Percentiles rank a stretch among this genome's conserved stretches.
These are phyloP conservation scores for Porphyrio hochstetteri DNA, from an alignment of 2,113 vertebrate genomes.

Conservation along the genomic window DNA sequence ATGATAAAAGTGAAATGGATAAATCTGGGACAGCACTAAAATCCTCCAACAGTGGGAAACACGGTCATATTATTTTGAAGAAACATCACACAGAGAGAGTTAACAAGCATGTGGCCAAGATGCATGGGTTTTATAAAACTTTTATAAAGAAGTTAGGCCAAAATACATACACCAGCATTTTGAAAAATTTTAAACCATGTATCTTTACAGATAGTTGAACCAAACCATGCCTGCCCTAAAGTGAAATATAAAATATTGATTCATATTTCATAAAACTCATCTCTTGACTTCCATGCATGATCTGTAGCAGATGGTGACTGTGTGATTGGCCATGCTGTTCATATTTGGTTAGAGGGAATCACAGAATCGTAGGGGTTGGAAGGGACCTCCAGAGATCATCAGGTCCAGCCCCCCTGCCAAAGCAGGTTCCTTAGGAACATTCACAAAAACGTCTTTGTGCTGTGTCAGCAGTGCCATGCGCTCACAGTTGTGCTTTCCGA, in stretches of 20 bases:
- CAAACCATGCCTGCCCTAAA: background rate
- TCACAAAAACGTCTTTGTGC: too few relatives aligned
- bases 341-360: background rate
- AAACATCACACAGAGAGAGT: background rate
- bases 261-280: background rate
- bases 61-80: background rate
- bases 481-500: too few relatives aligned
- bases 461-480: too few relatives aligned
- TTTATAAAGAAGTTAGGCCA: background rate
- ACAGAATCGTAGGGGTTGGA: too few relatives aligned
- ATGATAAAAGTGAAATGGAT: background rate
- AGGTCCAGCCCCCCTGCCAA: too few relatives aligned
- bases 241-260: background rate
- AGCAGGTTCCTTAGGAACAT: too few relatives aligned
- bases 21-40: background rate
- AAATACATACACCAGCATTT: background rate
- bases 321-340: background rate
- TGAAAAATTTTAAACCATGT: background rate
- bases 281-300: background rate
- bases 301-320: background rate
- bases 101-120: background rate
- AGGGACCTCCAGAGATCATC: too few relatives aligned
- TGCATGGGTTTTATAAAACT: background rate
- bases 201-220: background rate
- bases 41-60: background rate